Evolutionary conservation across 1,140 invertebrate genomes (phyloP), one percentile per base, ranked within the genome.

Genomic region (Caenorhabditis inopinata): DNA sequence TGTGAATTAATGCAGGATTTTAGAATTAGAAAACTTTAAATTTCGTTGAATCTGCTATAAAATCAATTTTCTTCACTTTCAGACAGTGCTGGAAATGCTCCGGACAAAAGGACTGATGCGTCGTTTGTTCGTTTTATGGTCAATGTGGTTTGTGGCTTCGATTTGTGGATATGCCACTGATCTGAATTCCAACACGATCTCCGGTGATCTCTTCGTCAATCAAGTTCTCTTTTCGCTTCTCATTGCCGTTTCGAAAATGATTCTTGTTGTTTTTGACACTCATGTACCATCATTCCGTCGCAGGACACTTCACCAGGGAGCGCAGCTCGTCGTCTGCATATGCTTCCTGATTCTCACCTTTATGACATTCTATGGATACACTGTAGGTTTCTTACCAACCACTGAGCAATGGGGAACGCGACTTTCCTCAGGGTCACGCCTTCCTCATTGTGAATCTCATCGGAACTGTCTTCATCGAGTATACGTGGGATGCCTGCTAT

Each of bases 401-500:
- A n/a, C n/a, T n/a, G n/a, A n/a, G n/a, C n/a, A n/a, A n/a, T n/a
- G n/a, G n/a, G n/a, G n/a, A n/a, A n/a, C n/a, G n/a, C n/a, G n/a
- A n/a, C n/a, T n/a, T n/a, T n/a, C n/a, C n/a, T 35, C 62, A 87
- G 83, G 84, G 85, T 25, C 53, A 85, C 1, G 79, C 46, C 7
- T 85, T 87, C 76, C 80, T 87, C 21, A 73, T 87, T n/a, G 48
- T 85, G 16, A 87, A 86, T 62, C 48, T 87, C 2, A 77, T 85
- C 29, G 85, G 85, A 14, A 85, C 83, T 4, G 82, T 87, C 2
- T 87, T 87, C 78, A 85, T 87, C 76, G 85, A 87, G 53, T 87
- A 87, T 68, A 86, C 86, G 1, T 87, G 85, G 85, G 85, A 87
- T 78, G 85, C 86, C 12, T 87, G 86, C 42, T 87, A 87, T 79